These are phyloP conservation scores for Dipodomys merriami DNA, from an alignment of 2,113 vertebrate genomes.

Conservation along the genomic window DNA sequence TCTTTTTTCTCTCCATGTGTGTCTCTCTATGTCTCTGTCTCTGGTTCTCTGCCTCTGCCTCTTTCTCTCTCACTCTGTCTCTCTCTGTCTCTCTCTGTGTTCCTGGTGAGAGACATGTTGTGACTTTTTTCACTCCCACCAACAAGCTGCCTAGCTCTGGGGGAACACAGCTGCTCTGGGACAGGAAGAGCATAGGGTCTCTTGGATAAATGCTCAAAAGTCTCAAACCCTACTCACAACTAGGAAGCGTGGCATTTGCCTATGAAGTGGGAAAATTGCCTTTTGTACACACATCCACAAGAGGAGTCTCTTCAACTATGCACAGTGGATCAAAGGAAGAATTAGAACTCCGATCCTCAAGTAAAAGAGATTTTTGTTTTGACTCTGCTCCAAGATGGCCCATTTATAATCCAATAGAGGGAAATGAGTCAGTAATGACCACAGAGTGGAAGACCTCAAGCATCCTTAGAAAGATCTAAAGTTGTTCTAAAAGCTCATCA, in stretches of 20 bases:
- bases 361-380: neutral
- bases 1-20: neutral
- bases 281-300: neutral
- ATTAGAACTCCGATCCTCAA: neutral
- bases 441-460: neutral
- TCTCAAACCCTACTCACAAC: neutral
- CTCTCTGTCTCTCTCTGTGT: conserved; percentile 56
- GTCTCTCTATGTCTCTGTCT: conserved; percentile 57
- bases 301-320: neutral
- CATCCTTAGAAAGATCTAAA: conserved; percentile 15
- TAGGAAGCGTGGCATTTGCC: neutral
- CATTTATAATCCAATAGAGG: neutral
- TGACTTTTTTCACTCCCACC: conserved; percentile 87
- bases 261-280: neutral
- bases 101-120: conserved; percentile 71
- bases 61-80: too few species aligned
- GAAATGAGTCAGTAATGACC: neutral
- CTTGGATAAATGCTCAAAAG: neutral
- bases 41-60: conserved; percentile 62
- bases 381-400: neutral
- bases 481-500: neutral
- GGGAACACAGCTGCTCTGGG: conserved; percentile 76
- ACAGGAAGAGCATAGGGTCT: neutral
- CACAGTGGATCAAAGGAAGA: neutral
- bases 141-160: conserved; percentile 83